Evolutionary conservation across 64 coral and sea anemone species (phyloP), one percentile per base, ranked within the genome.

Genomic region (Porites lutea): DNA sequence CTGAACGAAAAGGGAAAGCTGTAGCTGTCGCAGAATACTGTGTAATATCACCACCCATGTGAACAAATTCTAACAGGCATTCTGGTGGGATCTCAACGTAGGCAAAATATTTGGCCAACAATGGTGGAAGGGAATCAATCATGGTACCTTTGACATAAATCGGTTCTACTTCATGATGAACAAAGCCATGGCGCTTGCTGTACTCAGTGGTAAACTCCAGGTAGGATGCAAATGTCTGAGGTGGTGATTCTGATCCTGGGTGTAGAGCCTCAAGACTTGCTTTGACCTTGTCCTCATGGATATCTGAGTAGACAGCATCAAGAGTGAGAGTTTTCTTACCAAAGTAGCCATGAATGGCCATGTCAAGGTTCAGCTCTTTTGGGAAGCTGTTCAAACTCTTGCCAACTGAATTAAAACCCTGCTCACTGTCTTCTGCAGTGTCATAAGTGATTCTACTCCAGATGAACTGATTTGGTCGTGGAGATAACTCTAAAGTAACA

Each of bases 21-120:
- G 95, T 93, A 2, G 91, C 87, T 60, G 91, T 96, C 6, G 48
- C 2, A 74, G 82, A 93, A 62, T 93, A 20, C 88, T 93, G 74
- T 18, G 52, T 13, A 68, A 96, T 93, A 18, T 96, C 95, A 18
- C 95, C 95, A 16, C 91, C 95, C 95, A 96, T 96, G 69, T 96
- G 95, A 21, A 96, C 95, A 93, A 96, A 96, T 88, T 96, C 95
- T 18, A 96, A 57, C 0, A 96, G 91, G 51, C 95, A 96, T 73
- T 90, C 95, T 37, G 80, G 11, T 49, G 91, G 95, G 14, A 96
- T 96, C 8, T 96, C 91, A 48, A 96, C 12, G 5, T 54, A 3
- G 6, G 91, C 80, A 82, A 96, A 96, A 66, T 93, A 96, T 59
- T 96, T 90, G 20, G 95, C 95, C 67, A 96, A 68, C 11, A 62